These are phyloP conservation scores for Apus apus DNA, from an alignment of 2,113 vertebrate species.

Conservation along the genomic window DNA sequence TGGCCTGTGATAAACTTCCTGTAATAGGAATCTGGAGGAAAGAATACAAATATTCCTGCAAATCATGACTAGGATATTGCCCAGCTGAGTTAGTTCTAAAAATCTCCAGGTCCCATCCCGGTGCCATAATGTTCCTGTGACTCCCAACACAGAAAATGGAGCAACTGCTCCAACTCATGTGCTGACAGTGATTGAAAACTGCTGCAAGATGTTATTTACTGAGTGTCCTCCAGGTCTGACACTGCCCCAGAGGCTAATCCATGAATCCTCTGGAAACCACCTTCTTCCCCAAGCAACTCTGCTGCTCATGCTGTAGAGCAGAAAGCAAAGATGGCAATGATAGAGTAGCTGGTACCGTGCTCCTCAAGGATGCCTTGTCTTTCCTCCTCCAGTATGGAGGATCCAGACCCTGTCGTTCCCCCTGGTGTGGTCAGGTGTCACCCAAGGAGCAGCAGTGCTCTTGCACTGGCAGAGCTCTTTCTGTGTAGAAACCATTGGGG, in stretches of 20 bases:
- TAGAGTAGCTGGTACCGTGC: fast-evolving
- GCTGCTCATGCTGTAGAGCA: neutral
- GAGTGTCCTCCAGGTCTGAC: neutral
- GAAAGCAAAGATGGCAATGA: neutral
- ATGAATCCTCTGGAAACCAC: fast-evolving
- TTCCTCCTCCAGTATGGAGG: fast-evolving
- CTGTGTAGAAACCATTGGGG: neutral
- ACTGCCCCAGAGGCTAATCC: neutral
- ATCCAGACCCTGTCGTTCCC: neutral
- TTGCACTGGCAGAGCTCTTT: neutral
- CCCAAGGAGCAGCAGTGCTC: neutral
- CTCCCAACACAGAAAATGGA: neutral
- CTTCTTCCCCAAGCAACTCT: neutral
- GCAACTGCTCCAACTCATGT: neutral
- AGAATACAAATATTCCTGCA: neutral
- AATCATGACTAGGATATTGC: neutral
- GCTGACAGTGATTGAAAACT: neutral
- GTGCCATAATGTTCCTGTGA: neutral
- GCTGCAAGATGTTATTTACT: neutral
- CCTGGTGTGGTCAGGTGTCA: fast-evolving
- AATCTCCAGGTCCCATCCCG: neutral
- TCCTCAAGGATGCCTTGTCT: too few species aligned
- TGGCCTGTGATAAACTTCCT: neutral
- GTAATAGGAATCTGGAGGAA: neutral
- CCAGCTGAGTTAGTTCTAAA: neutral